Evolutionary conservation across 2,113 vertebrate species (phyloP), one percentile per base, ranked within the genome.

Genomic region (Ictidomys tridecemlineatus): DNA sequence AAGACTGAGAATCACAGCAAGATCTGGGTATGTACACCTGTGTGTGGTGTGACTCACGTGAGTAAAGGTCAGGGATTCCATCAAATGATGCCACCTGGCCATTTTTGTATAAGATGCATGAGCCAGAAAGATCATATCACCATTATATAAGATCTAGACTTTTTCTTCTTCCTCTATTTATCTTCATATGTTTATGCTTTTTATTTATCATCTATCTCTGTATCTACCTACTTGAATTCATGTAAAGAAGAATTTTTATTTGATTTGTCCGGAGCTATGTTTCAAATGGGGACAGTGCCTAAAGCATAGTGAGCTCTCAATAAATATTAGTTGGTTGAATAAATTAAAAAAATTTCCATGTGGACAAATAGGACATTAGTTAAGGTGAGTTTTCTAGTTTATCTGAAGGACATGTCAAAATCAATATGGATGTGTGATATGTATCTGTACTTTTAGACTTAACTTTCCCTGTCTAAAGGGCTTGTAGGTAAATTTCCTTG

Each of bases 21-120:
- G 3, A 61, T 8, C 5, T 53, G 30, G 32, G 28, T 42, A 17
- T 28, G 12, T 24, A 18, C 8, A 17, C 28, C 7, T 51, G 7
- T 4, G 16, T 83, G 67, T 58, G 0, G 0, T 39, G 34, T 70
- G n/a, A 30, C 14, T 94, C 32, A 8, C 0, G 5, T 0, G 17
- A 30, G 32, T 58, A 37, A 12, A 39, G 9, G 22, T 37, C 8
- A 39, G 77, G 56, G 8, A 32, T 65, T 91, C 30, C 30, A 12
- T 22, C 8, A 18, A 56, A 2, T 2, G 6, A 8, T 14, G 67
- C 1, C 42, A 26, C 7, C 2, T 91, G 74, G 42, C 9, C 20
- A 30, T 37, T 32, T 58, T 26, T 74, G 14, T 24, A 0, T 83
- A 34, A 34, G 17, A 63, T 56, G 26, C 2, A 0, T 5, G 32